These are phyloP conservation scores for Rhynchonycteris naso DNA, from an alignment of 2,797 vertebrate genomes.

Conservation along the genomic window DNA sequence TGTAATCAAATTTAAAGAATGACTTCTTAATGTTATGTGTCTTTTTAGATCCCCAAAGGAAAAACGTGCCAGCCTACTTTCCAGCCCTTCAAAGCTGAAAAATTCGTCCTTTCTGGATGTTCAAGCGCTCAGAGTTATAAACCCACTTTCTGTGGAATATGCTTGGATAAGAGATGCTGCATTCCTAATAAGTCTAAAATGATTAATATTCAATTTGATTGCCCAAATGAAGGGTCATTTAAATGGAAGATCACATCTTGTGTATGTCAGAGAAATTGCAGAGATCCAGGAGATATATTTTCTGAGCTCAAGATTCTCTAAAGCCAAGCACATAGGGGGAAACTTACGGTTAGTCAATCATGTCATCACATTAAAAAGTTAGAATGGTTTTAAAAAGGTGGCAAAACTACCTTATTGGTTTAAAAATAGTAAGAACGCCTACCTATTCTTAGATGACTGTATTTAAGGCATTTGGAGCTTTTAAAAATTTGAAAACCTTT, in stretches of 20 bases:
- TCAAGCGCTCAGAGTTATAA: conserved; percentile 90
- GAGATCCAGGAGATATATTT: conserved; percentile 91
- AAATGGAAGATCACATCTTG: conserved; percentile 96
- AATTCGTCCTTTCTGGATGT: conserved; percentile 93
- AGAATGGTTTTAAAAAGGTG: background rate
- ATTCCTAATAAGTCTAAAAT: conserved; percentile 92
- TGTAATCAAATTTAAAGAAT: conserved; percentile 47
- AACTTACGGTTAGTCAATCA: conserved; percentile 19
- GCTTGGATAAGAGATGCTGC: conserved; percentile 95
- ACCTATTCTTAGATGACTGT: conserved; percentile 4
- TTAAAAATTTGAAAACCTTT: conserved; percentile 24
- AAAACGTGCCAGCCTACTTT: conserved; percentile 94
- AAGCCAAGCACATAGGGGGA: conserved; percentile 8
- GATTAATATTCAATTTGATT: conserved; percentile 93
- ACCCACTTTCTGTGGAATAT: conserved; percentile 94
- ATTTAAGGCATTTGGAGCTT: conserved; percentile 17
- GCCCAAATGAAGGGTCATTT: conserved; percentile 88
- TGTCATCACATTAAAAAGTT: conserved; percentile 3
- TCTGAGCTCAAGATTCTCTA: conserved; percentile 92
- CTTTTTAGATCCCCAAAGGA: conserved; percentile 91
- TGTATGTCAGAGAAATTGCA: conserved; percentile 93
- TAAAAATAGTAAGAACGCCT: conserved; percentile 31
- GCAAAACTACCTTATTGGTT: background rate
- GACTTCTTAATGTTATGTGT: conserved; percentile 49
- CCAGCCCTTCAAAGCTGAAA: conserved; percentile 91